Evolutionary conservation across 2,797 vertebrate genomes (phyloP), one percentile per base, ranked within the genome.

Genomic region (Cephalopachus bancanus): DNA sequence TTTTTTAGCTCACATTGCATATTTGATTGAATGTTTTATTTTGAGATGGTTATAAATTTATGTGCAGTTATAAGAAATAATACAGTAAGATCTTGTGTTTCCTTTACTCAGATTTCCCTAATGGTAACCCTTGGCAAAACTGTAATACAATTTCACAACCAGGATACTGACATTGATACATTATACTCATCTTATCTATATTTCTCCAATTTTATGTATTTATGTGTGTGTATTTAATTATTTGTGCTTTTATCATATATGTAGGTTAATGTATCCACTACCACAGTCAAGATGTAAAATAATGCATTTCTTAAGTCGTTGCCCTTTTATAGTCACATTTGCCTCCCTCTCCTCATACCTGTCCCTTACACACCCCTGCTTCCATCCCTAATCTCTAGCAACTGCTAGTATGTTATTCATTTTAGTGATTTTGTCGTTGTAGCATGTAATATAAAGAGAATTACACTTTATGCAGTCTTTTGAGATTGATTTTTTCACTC

Each of bases 21-120:
- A 67, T 85, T 92, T 37, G 88, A 74, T 62, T 83, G 49, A 65
- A 19, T 9, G 30, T 74, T 79, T 64, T 85, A 92, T 30, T 69
- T 89, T 91, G 26, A 55, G 62, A 53, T 93, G 22, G 76, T 79
- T 89, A 9, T 55, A 92, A 71, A 76, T 78, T 88, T 28, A 51
- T n/a, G 67, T 14, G 26, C 28, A 67, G 4, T 69, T 60, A 44
- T 9, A 69, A 83, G 44, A 94, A 96, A 49, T 12, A 92, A n/a
- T 65, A 5, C 3, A 94, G 10, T 65, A 17, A 81, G 15, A 5
- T 8, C 51, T 37, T 83, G 5, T 91, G 10, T 26, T 51, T 0
- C 24, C 12, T 53, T 53, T 75, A 53, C n/a, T 24, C 33, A 57
- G 62, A 30, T 75, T 65, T 24, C 37, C 8, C 20, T 5, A 7